Conservation (phyloP, 2,113 vertebrate genomes). For the Xiphophorus couchianus region DNA sequence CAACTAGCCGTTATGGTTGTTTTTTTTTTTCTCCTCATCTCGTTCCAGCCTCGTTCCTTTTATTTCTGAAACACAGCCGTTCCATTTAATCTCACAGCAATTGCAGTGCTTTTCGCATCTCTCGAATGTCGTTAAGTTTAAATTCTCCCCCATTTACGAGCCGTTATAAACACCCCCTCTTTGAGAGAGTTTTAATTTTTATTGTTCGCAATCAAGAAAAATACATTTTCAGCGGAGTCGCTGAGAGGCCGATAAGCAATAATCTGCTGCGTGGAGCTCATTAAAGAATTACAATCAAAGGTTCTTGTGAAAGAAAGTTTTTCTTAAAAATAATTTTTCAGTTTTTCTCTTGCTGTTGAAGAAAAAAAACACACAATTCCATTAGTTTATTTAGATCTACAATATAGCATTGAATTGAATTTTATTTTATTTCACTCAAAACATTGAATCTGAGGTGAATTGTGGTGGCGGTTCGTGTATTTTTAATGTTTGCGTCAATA, state of each 20-base stretch:
- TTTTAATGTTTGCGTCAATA: not conserved
- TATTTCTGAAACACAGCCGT: not conserved
- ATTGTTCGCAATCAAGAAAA: not conserved
- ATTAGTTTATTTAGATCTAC: not conserved
- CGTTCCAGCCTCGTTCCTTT: not conserved
- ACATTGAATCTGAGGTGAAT: not conserved
- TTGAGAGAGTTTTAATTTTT: not conserved
- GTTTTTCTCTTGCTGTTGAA: not conserved
- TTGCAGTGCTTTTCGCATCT: not conserved
- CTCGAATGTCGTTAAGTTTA: not conserved
- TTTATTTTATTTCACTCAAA: not conserved
- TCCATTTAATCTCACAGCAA: not conserved
- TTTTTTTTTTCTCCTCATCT: too few species aligned
- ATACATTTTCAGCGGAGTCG: not conserved
- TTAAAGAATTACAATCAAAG: not conserved
- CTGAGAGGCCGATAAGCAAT: not conserved
- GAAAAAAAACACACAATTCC: not conserved
- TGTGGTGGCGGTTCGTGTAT: not conserved
- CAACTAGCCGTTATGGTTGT: not conserved
- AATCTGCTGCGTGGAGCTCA: not conserved
- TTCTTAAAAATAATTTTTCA: not conserved
- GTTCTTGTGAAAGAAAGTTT: not conserved
- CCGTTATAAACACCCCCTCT: not conserved
- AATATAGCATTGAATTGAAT: not conserved
- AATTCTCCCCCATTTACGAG: not conserved